Evolutionary conservation across 2,888 invertebrate species (phyloP).

Genomic region (Scaptomyza caliginosa): DNA sequence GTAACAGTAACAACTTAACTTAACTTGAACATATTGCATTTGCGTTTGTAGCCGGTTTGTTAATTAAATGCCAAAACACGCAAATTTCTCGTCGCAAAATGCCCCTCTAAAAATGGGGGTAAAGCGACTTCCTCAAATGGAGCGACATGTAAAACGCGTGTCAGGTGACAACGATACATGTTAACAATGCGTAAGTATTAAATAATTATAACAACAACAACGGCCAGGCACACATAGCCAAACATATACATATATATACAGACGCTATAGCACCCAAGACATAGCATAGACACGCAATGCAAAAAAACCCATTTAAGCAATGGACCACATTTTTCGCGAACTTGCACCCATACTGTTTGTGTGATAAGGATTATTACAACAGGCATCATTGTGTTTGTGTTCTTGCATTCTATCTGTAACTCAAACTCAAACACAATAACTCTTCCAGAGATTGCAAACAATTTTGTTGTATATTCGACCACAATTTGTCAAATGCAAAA

Average conservation of each 20-base stretch:
- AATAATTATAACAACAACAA: constrained; percentile 58
- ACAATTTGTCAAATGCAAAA: constrained; percentile 70
- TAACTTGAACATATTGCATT: constrained; percentile 58
- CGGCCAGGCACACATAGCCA: constrained; percentile 7
- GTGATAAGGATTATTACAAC: too few species aligned
- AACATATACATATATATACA: constrained; percentile 1
- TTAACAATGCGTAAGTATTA: constrained; percentile 75
- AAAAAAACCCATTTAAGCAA: constrained; percentile 47
- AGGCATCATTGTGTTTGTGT: too few species aligned
- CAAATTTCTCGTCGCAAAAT: constrained; percentile 60
- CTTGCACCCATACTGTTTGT: constrained; percentile 29
- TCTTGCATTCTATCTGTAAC: too few species aligned
- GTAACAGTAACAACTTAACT: constrained; percentile 59
- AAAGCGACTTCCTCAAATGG: constrained; percentile 65
- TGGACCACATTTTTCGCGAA: constrained; percentile 53
- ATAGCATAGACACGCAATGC: constrained; percentile 50
- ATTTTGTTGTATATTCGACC: constrained; percentile 2
- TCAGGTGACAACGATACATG: constrained; percentile 67
- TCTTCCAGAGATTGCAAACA: background rate
- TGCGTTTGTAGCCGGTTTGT: constrained; percentile 56
- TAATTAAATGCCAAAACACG: constrained; percentile 66
- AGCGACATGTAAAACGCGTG: constrained; percentile 72
- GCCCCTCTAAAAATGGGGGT: constrained; percentile 47
- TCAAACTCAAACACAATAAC: background rate
- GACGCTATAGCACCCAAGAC: constrained; percentile 24